Evolutionary conservation across 2,888 invertebrate genomes (phyloP), one percentile per base, ranked within the genome.

Genomic region (Epistrophe grossulariae): DNA sequence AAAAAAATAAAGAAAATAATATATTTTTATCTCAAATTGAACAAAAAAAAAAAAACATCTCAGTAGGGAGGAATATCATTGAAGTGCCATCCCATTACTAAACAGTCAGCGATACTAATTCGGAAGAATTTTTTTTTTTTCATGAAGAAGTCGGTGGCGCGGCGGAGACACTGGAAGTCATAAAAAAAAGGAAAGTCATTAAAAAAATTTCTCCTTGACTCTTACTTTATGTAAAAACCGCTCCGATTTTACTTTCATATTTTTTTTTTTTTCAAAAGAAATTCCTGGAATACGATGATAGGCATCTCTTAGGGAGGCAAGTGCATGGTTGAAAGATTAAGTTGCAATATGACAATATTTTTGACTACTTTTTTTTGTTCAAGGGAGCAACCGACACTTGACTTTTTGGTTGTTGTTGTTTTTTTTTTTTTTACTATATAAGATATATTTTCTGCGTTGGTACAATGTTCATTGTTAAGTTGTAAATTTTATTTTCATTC

Each of bases 251-350:
- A 70, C 70, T 70, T 70, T 70, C 50, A 66, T 35, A 35, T 66
- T 35, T 43, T 66, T 48, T 66, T 66, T 66, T 35, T 48, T 45
- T 17, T 8, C 1, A 66, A 66, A 38, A 38, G 40, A 64, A 59
- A 55, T 79, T 82, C 81, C 57, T 40, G 17, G 81, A 82, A 82
- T 50, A 38, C 35, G 48, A 31, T 66, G 81, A 77, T 77, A 57
- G 71, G 71, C 57, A 82, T 82, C 77, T 72, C 62, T 71, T 52
- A 62, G 70, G 81, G 62, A 70, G 76, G 52, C 81, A 81, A 76
- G 76, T 81, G 76, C 76, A 70, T 81, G 62, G 70, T 70, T 74
- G 81, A 81, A 57, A 76, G 81, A 60, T 81, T 76, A 76, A 71
- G 76, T 48, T 62, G 59, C 70, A 60, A 62, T 74, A 71, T 70